phyloP scores from a whole-genome alignment of 2,797 vertebrate genomes.

The Alectoris magna region DNA sequence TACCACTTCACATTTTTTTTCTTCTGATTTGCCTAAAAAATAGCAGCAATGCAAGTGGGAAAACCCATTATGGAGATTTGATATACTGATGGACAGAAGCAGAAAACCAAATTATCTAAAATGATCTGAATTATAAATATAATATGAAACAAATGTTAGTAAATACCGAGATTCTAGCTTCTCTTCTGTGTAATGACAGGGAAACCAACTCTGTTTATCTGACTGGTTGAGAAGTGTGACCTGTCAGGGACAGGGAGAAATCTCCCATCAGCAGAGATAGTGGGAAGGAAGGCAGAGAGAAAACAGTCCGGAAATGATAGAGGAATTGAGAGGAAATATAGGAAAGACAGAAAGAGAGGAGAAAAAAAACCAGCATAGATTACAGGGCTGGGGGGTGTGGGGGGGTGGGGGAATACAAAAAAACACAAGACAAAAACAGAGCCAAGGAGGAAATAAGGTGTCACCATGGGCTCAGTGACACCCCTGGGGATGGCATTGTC shows the following conservation, averaged over 20 bases:
- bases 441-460: not conserved
- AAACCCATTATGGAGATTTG: not conserved
- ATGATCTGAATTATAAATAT: not conserved
- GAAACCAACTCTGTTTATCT: not conserved
- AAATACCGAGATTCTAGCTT: not conserved
- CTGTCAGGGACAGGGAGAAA: not conserved
- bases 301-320: not conserved
- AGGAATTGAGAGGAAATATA: not conserved
- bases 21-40: not conserved
- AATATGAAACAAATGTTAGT: not conserved
- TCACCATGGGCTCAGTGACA: rapidly evolving
- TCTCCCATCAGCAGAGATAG: not conserved
- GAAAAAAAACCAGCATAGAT: not conserved
- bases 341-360: not conserved
- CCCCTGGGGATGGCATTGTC: too few species aligned
- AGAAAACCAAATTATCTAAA: not conserved
- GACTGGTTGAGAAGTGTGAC: not conserved
- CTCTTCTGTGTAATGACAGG: not conserved
- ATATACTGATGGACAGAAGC: not conserved
- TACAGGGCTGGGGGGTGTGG: not conserved
- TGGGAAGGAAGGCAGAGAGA: not conserved
- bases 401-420: not conserved
- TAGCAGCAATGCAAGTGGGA: rapidly evolving
- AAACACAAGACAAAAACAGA: not conserved
- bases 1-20: not conserved